Evolutionary conservation across 2,797 vertebrate genomes (phyloP).

Genomic region (Schizothorax lantsangensis): DNA sequence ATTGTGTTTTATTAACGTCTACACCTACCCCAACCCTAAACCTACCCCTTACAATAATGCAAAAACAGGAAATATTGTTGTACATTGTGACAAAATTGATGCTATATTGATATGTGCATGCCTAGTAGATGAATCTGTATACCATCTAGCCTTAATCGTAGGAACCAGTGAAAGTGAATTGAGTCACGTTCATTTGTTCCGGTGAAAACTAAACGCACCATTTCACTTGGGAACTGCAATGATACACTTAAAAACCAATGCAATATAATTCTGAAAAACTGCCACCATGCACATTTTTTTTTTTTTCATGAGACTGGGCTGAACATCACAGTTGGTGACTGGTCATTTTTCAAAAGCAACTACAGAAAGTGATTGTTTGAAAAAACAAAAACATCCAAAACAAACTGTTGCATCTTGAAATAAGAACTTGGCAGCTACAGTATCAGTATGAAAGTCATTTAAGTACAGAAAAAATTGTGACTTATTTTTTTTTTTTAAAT

Average conservation of each 20-base stretch:
- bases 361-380: neutral
- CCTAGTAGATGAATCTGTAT: neutral
- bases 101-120: neutral
- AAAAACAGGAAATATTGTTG: too few species aligned
- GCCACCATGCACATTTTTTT: neutral
- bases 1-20: too few species aligned
- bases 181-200: neutral
- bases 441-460: neutral
- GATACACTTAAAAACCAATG: neutral
- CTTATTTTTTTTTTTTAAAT: too few species aligned
- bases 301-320: neutral
- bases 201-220: fast-evolving
- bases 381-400: neutral
- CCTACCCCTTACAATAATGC: too few species aligned
- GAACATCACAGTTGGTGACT: neutral
- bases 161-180: neutral
- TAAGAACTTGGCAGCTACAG: neutral
- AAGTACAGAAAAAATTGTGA: neutral
- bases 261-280: neutral
- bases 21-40: too few species aligned
- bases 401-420: neutral
- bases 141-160: neutral
- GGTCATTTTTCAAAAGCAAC: neutral
- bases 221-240: neutral
- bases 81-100: neutral